A percentile compares a stretch with the other conserved stretches of the same genome.
Evolutionary conservation across 1,140 invertebrate genomes (phyloP).

Genomic region (Stegodyphus dumicola): DNA sequence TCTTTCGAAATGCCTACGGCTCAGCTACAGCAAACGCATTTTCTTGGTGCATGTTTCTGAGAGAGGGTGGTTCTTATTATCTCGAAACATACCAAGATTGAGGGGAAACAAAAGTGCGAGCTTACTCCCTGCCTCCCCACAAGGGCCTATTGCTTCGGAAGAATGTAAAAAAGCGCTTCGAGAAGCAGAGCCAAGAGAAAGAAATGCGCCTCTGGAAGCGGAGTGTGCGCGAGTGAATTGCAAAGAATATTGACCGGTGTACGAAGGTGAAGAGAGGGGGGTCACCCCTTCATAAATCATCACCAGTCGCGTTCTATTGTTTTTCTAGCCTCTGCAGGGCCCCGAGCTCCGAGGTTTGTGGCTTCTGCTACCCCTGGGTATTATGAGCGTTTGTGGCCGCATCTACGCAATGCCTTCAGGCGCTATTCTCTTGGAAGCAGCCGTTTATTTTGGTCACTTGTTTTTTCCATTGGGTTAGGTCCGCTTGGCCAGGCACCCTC

Average conservation of each 20-base stretch:
- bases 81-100: no score
- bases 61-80: no score
- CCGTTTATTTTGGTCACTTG: slow-evolving; percentile 56
- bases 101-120: no score
- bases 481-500: slow-evolving; percentile 41
- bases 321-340: slow-evolving; percentile 28
- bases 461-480: slow-evolving; percentile 46
- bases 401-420: slow-evolving; percentile 13
- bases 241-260: slow-evolving; percentile 29
- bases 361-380: slow-evolving; percentile 40
- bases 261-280: slow-evolving; percentile 9
- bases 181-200: not conserved
- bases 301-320: slow-evolving; percentile 51
- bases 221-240: slow-evolving; percentile 31
- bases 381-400: slow-evolving; percentile 51
- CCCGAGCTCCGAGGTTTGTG: not conserved
- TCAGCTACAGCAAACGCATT: no score
- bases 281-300: slow-evolving; percentile 47
- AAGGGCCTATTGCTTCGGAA: no score
- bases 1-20: no score
- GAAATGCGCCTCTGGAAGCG: not conserved
- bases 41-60: no score
- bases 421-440: slow-evolving; percentile 27
- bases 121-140: no score
- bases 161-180: not conserved